phyloP scores from a whole-genome alignment of 1,140 invertebrate genomes.

The Nylanderia fulva region DNA sequence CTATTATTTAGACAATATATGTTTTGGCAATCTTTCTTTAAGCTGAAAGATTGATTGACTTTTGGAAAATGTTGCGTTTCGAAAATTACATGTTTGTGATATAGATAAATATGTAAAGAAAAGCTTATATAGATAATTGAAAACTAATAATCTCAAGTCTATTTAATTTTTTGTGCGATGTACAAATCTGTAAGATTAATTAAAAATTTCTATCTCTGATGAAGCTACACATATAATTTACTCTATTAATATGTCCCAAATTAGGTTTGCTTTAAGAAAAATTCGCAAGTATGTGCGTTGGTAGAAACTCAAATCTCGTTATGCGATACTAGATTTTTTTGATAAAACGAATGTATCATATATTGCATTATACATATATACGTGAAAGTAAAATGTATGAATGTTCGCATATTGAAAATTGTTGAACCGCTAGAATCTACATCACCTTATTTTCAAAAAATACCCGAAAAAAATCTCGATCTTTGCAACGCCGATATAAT shows the following conservation, averaged over 20 bases:
- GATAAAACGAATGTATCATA: neutral
- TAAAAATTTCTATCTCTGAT: neutral
- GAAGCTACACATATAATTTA: neutral
- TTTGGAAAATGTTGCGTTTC: neutral
- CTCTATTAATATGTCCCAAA: neutral
- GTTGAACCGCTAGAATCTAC: neutral
- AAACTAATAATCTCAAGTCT: neutral
- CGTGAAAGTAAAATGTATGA: neutral
- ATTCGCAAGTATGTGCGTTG: constrained; percentile 12
- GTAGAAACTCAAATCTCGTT: constrained; percentile 27
- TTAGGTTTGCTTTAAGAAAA: neutral
- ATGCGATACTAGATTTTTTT: constrained; percentile 19
- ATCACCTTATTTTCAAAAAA: neutral
- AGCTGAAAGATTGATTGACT: neutral
- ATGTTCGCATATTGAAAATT: neutral
- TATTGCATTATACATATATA: neutral
- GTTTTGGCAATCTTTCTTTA: neutral
- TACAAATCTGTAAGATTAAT: neutral
- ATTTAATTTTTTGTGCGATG: neutral
- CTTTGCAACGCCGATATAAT: neutral
- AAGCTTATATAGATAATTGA: neutral
- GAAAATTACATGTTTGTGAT: neutral
- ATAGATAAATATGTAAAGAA: neutral
- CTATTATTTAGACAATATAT: constrained; percentile 11
- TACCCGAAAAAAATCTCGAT: neutral